These are phyloP conservation scores for Dysmachus trigonus DNA, from an alignment of 2,888 invertebrate genomes.

Conservation along the genomic window DNA sequence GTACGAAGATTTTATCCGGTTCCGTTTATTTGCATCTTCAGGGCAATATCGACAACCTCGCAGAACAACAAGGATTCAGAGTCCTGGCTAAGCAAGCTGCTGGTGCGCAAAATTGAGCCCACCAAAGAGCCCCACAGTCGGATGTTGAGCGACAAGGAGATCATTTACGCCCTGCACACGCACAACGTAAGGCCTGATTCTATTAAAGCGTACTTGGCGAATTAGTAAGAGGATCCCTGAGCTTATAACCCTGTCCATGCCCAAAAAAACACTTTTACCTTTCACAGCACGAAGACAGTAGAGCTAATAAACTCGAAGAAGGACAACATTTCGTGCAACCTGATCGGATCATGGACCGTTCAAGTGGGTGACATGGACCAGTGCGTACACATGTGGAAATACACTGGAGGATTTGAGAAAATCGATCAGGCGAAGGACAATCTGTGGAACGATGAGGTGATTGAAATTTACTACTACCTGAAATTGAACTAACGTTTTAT, in stretches of 20 bases:
- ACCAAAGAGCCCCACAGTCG: constrained; percentile 96
- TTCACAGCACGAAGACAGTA: constrained; percentile 66
- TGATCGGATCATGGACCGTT: constrained; percentile 96
- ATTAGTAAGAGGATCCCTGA: constrained; percentile 78
- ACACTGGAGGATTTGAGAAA: constrained; percentile 89
- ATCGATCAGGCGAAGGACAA: constrained; percentile 81
- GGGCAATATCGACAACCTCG: neutral
- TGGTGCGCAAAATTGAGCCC: constrained; percentile 91
- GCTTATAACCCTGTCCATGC: constrained; percentile 28
- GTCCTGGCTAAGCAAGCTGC: constrained; percentile 88
- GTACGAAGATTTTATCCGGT: too few relatives aligned
- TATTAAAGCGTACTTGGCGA: constrained; percentile 84
- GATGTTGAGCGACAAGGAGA: constrained; percentile 95
- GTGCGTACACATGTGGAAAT: constrained; percentile 94
- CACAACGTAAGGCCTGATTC: constrained; percentile 93
- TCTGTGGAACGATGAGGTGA: constrained; percentile 74
- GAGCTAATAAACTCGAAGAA: constrained; percentile 79
- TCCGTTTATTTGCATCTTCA: neutral
- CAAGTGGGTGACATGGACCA: constrained; percentile 98
- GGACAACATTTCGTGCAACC: constrained; percentile 79
- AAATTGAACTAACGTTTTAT: neutral
- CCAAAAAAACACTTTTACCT: neutral
- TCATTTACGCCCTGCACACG: constrained; percentile 93
- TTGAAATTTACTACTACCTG: neutral
- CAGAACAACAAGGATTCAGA: constrained; percentile 64